Conservation (phyloP, 2,888 invertebrate species). For the Dermolepida albohirtum region DNA sequence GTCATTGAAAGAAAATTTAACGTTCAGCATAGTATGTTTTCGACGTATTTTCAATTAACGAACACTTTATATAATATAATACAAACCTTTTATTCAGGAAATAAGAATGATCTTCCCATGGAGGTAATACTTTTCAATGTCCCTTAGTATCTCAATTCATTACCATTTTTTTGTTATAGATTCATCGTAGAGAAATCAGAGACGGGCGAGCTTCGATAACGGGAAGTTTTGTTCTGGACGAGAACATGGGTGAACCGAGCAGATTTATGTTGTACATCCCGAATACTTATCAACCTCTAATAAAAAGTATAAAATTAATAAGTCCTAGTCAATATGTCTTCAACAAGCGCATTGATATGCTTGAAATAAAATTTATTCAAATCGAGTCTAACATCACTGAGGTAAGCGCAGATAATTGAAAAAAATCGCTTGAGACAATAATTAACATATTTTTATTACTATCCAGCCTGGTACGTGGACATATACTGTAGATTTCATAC, state of each 20-base stretch:
- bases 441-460: slow-evolving; percentile 29
- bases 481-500: slow-evolving; percentile 69
- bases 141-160: slow-evolving; percentile 20
- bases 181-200: slow-evolving; percentile 67
- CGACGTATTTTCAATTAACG: slow-evolving; percentile 69
- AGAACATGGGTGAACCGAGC: slow-evolving; percentile 67
- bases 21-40: slow-evolving; percentile 66
- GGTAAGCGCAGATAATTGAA: slow-evolving; percentile 51
- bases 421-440: slow-evolving; percentile 2
- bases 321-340: slow-evolving; percentile 67
- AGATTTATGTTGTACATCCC: slow-evolving; percentile 69
- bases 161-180: slow-evolving; percentile 55
- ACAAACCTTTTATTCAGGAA: slow-evolving; percentile 66
- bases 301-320: slow-evolving; percentile 65
- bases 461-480: slow-evolving; percentile 70
- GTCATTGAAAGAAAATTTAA: slow-evolving; percentile 69
- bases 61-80: slow-evolving; percentile 67
- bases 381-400: slow-evolving; percentile 68
- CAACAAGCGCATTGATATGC: slow-evolving; percentile 65
- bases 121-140: slow-evolving; percentile 57
- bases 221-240: slow-evolving; percentile 69
- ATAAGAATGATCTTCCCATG: slow-evolving; percentile 64
- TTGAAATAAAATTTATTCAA: slow-evolving; percentile 67
- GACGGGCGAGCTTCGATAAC: slow-evolving; percentile 65
- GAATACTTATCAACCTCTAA: slow-evolving; percentile 67